A percentile compares a stretch with the other conserved stretches of the same genome.
Conservation (phyloP, 2,797 vertebrate species). For the Danio kyathit region DNA sequence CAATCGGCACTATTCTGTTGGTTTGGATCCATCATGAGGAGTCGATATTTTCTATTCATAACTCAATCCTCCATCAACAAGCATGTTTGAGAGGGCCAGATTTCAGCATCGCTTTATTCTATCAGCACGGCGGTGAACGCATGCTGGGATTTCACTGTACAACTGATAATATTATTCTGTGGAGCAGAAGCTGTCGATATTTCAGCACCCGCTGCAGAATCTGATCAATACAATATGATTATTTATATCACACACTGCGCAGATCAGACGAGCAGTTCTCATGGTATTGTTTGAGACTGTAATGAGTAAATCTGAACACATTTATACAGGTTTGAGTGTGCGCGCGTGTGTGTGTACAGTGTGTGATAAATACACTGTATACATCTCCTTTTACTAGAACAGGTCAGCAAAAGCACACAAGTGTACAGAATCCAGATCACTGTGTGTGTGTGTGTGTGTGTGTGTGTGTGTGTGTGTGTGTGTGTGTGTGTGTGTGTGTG, state of each 20-base stretch:
- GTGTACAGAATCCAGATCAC: too few species aligned
- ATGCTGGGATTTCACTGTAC: conserved; percentile 3
- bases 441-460: too few species aligned
- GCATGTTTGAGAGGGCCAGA: background rate
- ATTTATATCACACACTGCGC: background rate
- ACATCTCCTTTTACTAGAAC: background rate
- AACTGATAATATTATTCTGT: conserved; percentile 2
- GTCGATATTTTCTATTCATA: background rate
- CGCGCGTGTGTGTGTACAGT: background rate
- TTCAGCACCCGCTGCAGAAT: background rate
- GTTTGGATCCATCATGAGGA: background rate
- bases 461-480: too few species aligned
- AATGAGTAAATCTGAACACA: background rate
- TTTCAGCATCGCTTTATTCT: background rate
- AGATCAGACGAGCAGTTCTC: background rate
- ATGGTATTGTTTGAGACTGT: background rate
- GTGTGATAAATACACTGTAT: background rate
- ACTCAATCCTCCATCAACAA: background rate
- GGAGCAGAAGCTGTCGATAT: conserved; percentile 11
- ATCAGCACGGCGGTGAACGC: background rate
- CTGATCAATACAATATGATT: conserved; percentile 3
- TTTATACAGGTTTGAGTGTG: background rate
- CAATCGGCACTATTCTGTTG: background rate
- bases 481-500: too few species aligned
- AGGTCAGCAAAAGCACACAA: too few species aligned